phyloP scores from a whole-genome alignment of 2,113 vertebrate genomes.

The Boleophthalmus pectinirostris region DNA sequence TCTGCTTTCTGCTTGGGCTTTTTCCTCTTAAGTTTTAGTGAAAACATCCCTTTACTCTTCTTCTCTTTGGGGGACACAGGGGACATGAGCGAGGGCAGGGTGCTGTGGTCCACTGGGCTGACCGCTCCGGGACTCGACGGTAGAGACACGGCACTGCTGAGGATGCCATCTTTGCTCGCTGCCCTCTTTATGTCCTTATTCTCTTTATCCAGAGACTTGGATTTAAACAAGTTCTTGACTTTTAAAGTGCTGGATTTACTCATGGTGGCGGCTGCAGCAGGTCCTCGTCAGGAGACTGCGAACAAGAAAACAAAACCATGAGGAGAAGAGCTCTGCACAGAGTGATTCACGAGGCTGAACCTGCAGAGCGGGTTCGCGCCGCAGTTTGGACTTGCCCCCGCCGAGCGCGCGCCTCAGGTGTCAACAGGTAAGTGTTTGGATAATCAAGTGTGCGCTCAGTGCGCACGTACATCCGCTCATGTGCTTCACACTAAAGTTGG shows the following conservation, averaged over 20 bases:
- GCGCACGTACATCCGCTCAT: constrained; percentile 1
- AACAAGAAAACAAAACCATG: neutral
- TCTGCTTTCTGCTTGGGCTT: constrained; percentile 39
- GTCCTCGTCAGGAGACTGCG: neutral
- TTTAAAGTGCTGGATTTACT: constrained; percentile 57
- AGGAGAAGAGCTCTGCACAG: neutral
- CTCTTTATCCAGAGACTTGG: constrained; percentile 50
- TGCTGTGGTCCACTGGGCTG: constrained; percentile 19
- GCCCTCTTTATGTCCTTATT: constrained; percentile 32
- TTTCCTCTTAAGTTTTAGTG: constrained; percentile 49
- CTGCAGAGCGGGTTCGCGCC: constrained; percentile 38
- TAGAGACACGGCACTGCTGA: neutral
- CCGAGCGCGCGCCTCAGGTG: constrained; percentile 1
- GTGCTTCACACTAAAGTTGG: constrained; percentile 27
- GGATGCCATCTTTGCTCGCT: constrained; percentile 32
- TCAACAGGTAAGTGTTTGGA: neutral
- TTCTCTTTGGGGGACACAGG: constrained; percentile 43
- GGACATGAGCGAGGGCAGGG: neutral
- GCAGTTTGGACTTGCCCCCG: constrained; percentile 10
- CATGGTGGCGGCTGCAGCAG: constrained; percentile 38
- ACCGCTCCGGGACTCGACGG: neutral
- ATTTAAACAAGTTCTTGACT: constrained; percentile 50
- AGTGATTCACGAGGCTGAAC: constrained; percentile 27
- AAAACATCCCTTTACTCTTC: constrained; percentile 36
- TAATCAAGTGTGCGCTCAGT: neutral